A percentile compares a stretch with the other conserved stretches of the same genome.
Conservation (phyloP, 1,140 invertebrate species). For the Lordiphosa mommai region DNA sequence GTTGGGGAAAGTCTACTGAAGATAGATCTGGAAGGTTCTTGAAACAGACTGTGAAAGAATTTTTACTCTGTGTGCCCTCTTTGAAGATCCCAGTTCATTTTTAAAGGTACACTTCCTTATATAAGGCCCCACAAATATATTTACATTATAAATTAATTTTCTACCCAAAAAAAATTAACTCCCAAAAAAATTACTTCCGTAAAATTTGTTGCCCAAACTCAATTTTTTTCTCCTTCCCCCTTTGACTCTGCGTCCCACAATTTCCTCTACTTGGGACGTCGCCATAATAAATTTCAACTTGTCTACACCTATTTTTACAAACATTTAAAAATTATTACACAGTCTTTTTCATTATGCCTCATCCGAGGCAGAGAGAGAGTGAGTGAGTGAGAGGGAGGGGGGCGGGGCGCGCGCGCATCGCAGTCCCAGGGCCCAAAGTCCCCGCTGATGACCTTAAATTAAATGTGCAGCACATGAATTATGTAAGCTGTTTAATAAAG, state of each 20-base stretch:
- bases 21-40: too few relatives aligned
- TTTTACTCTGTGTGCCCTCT: too few relatives aligned
- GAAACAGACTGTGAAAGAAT: too few relatives aligned
- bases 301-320: conserved; percentile 78
- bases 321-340: conserved; percentile 78
- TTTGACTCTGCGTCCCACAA: conserved; percentile 15
- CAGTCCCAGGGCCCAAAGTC: conserved; percentile 1
- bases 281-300: conserved; percentile 77
- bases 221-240: conserved; percentile 3
- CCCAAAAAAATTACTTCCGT: background rate
- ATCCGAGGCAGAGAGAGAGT: conserved; percentile 20
- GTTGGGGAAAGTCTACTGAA: too few relatives aligned
- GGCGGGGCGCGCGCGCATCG: conserved; percentile 19
- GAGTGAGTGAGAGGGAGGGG: too few relatives aligned
- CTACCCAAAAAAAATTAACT: too few relatives aligned
- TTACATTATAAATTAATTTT: too few relatives aligned
- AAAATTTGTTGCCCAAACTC: background rate
- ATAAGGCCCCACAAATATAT: too few relatives aligned
- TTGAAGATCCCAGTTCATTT: too few relatives aligned
- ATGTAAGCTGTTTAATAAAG: conserved; percentile 79
- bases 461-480: conserved; percentile 78
- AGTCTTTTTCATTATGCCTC: conserved; percentile 71
- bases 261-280: conserved; percentile 41
- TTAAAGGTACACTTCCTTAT: too few relatives aligned
- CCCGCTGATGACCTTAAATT: conserved; percentile 74